These are phyloP conservation scores for Brachionus asplanchnoidis DNA, from an alignment of 1,140 invertebrate species.

Conservation along the genomic window DNA sequence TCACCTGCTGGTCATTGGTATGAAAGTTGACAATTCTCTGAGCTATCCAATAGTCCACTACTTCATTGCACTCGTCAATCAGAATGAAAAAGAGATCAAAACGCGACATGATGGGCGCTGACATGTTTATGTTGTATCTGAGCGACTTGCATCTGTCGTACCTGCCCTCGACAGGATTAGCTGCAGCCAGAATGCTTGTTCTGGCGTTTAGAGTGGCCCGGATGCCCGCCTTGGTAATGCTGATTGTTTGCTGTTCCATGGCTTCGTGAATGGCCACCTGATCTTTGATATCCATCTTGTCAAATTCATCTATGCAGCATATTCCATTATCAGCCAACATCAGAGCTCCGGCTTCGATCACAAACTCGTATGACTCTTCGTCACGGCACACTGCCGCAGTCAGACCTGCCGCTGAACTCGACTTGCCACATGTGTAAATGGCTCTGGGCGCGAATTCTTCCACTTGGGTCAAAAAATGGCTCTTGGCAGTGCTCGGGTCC, in stretches of 20 bases:
- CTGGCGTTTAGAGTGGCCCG: constrained; percentile 91
- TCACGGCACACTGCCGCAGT: constrained; percentile 95
- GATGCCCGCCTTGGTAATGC: constrained; percentile 95
- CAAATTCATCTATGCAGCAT: constrained; percentile 99
- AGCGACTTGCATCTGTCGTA: constrained; percentile 91
- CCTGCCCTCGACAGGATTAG: constrained; percentile 89
- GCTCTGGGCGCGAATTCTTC: constrained; percentile 90
- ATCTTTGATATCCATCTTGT: constrained; percentile 96
- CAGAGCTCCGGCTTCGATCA: constrained; percentile 96
- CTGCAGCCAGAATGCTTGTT: constrained; percentile 94
- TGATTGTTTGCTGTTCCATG: constrained; percentile 99
- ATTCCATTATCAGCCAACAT: constrained; percentile 99
- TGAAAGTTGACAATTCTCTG: constrained; percentile 91
- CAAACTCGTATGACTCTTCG: constrained; percentile 95
- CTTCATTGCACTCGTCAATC: constrained; percentile 88
- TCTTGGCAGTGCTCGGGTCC: constrained; percentile 97
- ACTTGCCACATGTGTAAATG: constrained; percentile 97
- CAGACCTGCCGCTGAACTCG: constrained; percentile 90
- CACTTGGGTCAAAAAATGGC: constrained; percentile 78
- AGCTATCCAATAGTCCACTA: constrained; percentile 89
- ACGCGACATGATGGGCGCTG: constrained; percentile 96
- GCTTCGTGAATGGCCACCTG: constrained; percentile 99
- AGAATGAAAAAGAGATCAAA: constrained; percentile 98
- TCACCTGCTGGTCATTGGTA: constrained; percentile 60
- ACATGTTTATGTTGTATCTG: constrained; percentile 85